Base-by-base conservation (phyloP, 2,888 invertebrate genomes). In the Orthosia gracilis region DNA sequence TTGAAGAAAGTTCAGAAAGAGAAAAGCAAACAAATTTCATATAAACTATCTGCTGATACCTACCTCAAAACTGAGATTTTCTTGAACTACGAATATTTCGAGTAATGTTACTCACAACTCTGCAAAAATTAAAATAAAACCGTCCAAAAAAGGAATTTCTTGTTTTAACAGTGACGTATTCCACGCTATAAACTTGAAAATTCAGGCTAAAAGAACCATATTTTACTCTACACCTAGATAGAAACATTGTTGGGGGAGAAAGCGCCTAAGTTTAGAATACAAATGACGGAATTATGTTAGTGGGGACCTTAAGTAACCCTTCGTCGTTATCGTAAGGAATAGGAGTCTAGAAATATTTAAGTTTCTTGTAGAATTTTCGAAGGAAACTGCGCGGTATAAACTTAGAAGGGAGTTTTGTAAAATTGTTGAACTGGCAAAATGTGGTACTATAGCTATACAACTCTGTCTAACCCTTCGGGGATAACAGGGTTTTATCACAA, bases 201-300 rank as follows among this genome's bases (percentile, higher is more conserved):
- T 57, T 45, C 13, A 45, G 49, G 13, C 9, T 54, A 26, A 68
- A 79, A 69, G 18, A 9, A 4, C 55, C n/a, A 78, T 73, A 79
- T 78, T 72, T 78, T n/a, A 65, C 18, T 59, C 15, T n/a, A 52
- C 2, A 17, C 40, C 23, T 59, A 62, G 78, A 78, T 61, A 67
- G 57, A 69, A 69, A 78, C 69, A 50, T 79, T 69, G 83, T 78
- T 69, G 66, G 40, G n/a, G 21, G 31, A 13, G 68, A 61, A 80
- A 52, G 65, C 31, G 69, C 31, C 61, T 47, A 21, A 71, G 70
- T 69, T 69, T 18, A 68, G 84, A 84, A 84, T 84, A 80, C 62
- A 84, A 84, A 84, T 69, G 69, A 61, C 69, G 17, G 23, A 79
- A 84, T 84, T 84, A 84, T 84, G 82, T 78, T 67, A 84, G 73